A percentile compares a stretch with the other conserved stretches of the same genome.
Evolutionary conservation across 2,888 invertebrate genomes (phyloP).

Genomic region (Hoplodrina ambigua): DNA sequence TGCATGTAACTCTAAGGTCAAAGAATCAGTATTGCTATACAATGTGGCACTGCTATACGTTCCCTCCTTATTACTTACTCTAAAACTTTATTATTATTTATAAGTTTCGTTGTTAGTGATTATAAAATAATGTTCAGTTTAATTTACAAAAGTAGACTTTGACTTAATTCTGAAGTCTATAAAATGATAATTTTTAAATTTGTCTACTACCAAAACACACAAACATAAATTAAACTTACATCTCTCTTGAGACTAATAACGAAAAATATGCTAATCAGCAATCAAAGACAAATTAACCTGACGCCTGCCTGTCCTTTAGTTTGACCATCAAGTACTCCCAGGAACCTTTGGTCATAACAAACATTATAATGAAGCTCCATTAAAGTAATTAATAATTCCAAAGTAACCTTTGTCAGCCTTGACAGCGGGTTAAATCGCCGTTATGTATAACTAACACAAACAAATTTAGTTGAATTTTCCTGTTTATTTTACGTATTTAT

Average conservation of each 20-base stretch:
- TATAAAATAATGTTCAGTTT: too few species aligned
- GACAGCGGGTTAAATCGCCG: slow-evolving; percentile 58
- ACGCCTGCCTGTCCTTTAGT: background rate
- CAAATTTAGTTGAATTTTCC: slow-evolving; percentile 34
- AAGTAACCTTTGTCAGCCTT: slow-evolving; percentile 64
- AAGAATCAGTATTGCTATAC: too few species aligned
- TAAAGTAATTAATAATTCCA: slow-evolving; percentile 73
- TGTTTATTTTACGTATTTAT: slow-evolving; percentile 21
- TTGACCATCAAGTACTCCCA: slow-evolving; percentile 23
- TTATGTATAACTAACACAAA: slow-evolving; percentile 35
- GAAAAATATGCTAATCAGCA: slow-evolving; percentile 14
- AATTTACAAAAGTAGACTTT: too few species aligned
- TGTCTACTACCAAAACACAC: too few species aligned
- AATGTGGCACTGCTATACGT: too few species aligned
- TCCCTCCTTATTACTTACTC: too few species aligned
- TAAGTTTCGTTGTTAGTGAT: too few species aligned
- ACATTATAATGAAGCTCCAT: slow-evolving; percentile 63
- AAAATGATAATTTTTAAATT: background rate
- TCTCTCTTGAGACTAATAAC: slow-evolving; percentile 1
- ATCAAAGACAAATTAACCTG: slow-evolving; percentile 14
- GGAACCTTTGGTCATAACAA: slow-evolving; percentile 31
- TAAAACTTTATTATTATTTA: too few species aligned
- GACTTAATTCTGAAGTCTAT: too few species aligned
- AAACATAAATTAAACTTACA: background rate
- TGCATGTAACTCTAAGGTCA: too few species aligned